Percentiles rank a stretch among this genome's conserved stretches.
Evolutionary conservation across 1,140 invertebrate species (phyloP).

Genomic region (Meloidogyne exigua): DNA sequence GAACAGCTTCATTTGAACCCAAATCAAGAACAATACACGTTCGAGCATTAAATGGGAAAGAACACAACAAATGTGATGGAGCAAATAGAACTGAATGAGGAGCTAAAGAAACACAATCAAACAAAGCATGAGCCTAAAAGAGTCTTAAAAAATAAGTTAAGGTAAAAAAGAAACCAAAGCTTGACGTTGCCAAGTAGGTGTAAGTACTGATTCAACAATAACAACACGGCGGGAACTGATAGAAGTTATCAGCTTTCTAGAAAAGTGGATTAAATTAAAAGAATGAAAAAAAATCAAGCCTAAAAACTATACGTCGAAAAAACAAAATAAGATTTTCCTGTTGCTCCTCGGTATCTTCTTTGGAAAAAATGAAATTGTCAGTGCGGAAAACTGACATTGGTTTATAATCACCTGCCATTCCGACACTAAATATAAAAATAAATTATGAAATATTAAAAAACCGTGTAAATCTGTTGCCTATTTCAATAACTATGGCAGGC

Average conservation of each 20-base stretch:
- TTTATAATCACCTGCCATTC: conserved; percentile 36
- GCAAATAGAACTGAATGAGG: conserved; percentile 32
- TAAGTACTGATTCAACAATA: conserved; percentile 42
- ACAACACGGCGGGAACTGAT: conserved; percentile 33
- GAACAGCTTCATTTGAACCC: conserved; percentile 39
- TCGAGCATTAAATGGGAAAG: conserved; percentile 47
- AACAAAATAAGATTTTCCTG: conserved; percentile 37
- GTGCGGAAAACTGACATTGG: conserved; percentile 35
- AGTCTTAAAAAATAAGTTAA: conserved; percentile 6
- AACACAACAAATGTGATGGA: conserved; percentile 43
- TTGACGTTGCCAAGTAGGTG: conserved; percentile 32
- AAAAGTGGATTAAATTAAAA: not conserved
- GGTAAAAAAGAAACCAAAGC: conserved; percentile 38
- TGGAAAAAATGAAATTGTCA: conserved; percentile 16
- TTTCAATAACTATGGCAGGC: conserved; percentile 38
- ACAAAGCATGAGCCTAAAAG: not conserved
- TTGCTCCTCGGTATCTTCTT: conserved; percentile 29
- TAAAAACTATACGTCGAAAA: conserved; percentile 34
- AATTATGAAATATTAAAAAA: conserved; percentile 18
- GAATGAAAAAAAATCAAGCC: conserved; percentile 27
- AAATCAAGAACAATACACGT: conserved; percentile 41
- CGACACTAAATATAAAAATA: conserved; percentile 32
- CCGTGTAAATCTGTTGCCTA: conserved; percentile 43
- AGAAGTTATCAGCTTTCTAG: conserved; percentile 38
- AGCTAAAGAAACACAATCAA: not conserved